These are phyloP conservation scores for Galaxias olidus DNA, from an alignment of 2,797 vertebrate species.

Conservation along the genomic window DNA sequence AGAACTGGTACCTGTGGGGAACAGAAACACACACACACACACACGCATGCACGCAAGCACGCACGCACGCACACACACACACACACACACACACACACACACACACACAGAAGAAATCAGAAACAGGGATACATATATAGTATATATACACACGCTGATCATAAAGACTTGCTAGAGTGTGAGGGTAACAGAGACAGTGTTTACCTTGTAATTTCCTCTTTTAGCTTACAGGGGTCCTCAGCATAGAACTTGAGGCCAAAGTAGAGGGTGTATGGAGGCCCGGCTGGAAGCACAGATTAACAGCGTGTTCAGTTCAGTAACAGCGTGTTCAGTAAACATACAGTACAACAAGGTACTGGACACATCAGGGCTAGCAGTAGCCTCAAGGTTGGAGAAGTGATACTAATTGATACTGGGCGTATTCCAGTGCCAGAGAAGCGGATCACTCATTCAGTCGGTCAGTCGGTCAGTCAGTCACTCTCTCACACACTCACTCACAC, in stretches of 20 bases:
- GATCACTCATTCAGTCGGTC: background rate
- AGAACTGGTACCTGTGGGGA: slow-evolving; percentile 84
- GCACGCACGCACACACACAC: slow-evolving; percentile 10
- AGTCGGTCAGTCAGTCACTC: background rate
- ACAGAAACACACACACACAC: background rate
- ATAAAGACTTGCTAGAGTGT: no score
- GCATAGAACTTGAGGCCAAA: slow-evolving; percentile 90
- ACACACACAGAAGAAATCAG: background rate
- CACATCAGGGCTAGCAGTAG: no score
- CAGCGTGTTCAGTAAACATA: background rate
- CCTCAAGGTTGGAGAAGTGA: no score
- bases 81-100: background rate
- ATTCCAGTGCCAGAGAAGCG: no score
- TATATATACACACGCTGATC: background rate
- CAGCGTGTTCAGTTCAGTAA: no score
- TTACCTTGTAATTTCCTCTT: slow-evolving; percentile 90
- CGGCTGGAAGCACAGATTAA: slow-evolving; percentile 66
- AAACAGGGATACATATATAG: slow-evolving; percentile 48
- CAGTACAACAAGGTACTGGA: no score
- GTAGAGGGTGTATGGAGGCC: slow-evolving; percentile 87
- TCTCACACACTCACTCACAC: slow-evolving; percentile 4
- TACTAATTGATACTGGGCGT: no score
- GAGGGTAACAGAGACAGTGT: background rate
- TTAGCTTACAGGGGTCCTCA: slow-evolving; percentile 86
- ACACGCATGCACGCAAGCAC: slow-evolving; percentile 38